These are phyloP conservation scores for Himalopsyche tibetana DNA, from an alignment of 2,888 invertebrate species.

Conservation along the genomic window DNA sequence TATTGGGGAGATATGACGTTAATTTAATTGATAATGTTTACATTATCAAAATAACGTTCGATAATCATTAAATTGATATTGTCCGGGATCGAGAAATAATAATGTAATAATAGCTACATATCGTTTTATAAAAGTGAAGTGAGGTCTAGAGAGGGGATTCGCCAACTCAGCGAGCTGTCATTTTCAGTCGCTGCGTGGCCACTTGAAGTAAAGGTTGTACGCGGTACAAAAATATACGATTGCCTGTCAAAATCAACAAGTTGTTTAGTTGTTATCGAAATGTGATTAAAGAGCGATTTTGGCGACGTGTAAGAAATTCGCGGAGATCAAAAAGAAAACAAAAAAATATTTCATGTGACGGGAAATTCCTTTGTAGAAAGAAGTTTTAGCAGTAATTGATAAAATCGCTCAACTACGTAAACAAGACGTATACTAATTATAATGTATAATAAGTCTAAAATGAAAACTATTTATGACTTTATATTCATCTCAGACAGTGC, in stretches of 20 bases:
- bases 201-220: background rate
- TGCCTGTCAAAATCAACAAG: conserved; percentile 12
- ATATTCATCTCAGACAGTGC: conserved; percentile 12
- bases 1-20: conserved; percentile 10
- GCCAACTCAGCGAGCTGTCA: conserved; percentile 47
- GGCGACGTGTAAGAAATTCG: conserved; percentile 52
- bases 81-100: background rate
- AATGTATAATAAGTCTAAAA: conserved; percentile 58
- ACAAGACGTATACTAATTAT: conserved; percentile 50
- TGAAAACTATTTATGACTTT: conserved; percentile 46
- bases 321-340: background rate
- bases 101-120: conserved; percentile 20
- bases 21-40: conserved; percentile 17
- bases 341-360: background rate
- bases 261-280: conserved; percentile 48
- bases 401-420: background rate
- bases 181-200: conserved; percentile 54
- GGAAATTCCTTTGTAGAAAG: background rate
- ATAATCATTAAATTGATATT: conserved; percentile 29
- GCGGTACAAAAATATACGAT: background rate
- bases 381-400: background rate
- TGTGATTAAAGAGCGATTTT: conserved; percentile 44
- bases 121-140: conserved; percentile 40
- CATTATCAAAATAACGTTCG: conserved; percentile 13
- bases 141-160: conserved; percentile 42